phyloP scores from a whole-genome alignment of 2,113 vertebrate genomes.

The Corythoichthys haematopterus region DNA sequence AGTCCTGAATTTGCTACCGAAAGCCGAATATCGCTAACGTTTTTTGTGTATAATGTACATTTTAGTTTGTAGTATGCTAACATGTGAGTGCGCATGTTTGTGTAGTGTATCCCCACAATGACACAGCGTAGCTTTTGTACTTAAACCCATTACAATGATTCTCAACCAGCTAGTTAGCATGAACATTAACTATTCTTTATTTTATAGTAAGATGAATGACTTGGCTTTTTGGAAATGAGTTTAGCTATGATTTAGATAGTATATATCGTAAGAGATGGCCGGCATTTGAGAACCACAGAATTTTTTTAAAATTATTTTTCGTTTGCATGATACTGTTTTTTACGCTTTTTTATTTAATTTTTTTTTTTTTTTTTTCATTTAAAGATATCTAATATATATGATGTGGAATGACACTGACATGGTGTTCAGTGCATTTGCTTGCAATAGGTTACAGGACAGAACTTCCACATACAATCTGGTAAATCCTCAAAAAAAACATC shows the following conservation, averaged over 20 bases:
- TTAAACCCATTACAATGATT: neutral
- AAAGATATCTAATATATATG: neutral
- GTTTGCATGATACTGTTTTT: neutral
- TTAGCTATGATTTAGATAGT: neutral
- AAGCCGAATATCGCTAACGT: slow-evolving; percentile 1
- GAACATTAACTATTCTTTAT: neutral
- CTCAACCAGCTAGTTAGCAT: neutral
- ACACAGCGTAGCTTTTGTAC: neutral
- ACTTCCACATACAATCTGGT: too few species aligned
- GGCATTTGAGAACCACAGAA: neutral
- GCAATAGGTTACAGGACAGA: too few species aligned
- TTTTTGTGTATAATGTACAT: neutral
- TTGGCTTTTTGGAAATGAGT: neutral
- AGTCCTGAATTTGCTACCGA: neutral
- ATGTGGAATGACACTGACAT: neutral
- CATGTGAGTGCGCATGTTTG: neutral
- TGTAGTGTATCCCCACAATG: neutral
- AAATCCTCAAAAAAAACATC: too few species aligned
- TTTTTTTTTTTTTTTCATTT: neutral
- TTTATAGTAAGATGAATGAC: too few species aligned
- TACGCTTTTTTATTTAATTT: neutral
- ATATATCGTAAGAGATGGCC: neutral
- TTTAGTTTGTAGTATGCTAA: neutral
- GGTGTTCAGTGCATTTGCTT: too few species aligned
- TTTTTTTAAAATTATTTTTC: neutral